Evolutionary conservation across 2,113 vertebrate species (phyloP).

Genomic region (Podocnemis expansa): DNA sequence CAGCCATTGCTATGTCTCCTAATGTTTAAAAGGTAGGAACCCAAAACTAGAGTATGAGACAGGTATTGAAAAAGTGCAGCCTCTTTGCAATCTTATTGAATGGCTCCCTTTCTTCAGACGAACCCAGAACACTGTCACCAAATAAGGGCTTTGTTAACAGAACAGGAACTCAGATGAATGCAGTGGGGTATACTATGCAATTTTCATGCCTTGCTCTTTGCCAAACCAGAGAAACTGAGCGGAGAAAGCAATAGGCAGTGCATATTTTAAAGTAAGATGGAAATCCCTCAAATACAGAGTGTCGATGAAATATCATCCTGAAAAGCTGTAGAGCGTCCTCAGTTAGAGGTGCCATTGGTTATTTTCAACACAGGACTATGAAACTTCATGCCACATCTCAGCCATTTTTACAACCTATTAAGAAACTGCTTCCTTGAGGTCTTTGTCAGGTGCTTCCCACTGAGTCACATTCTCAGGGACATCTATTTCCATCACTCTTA

Average conservation of each 20-base stretch:
- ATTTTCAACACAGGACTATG: slow-evolving; percentile 33
- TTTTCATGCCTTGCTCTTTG: neutral
- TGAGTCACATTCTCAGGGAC: slow-evolving; percentile 51
- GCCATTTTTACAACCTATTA: slow-evolving; percentile 22
- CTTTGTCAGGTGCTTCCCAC: slow-evolving; percentile 50
- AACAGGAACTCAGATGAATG: neutral
- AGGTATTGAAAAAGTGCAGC: slow-evolving; percentile 4
- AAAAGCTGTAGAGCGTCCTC: neutral
- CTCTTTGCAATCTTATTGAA: slow-evolving; percentile 22
- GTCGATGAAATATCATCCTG: slow-evolving; percentile 21
- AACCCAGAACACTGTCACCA: neutral
- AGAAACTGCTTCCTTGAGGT: slow-evolving; percentile 34
- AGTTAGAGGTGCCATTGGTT: slow-evolving; percentile 12
- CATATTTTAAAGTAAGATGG: slow-evolving; percentile 3
- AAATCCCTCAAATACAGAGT: slow-evolving; percentile 27
- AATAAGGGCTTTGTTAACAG: neutral
- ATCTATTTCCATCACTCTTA: slow-evolving; percentile 56
- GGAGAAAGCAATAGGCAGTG: slow-evolving; percentile 27
- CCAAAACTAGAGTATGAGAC: neutral
- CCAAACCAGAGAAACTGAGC: neutral
- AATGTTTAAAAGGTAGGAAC: neutral
- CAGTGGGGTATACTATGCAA: neutral
- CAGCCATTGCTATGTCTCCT: slow-evolving; percentile 51
- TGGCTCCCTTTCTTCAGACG: slow-evolving; percentile 19
- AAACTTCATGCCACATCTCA: slow-evolving; percentile 11